Evolutionary conservation across 2,888 invertebrate genomes (phyloP).

Genomic region (Fabriciana adippe): DNA sequence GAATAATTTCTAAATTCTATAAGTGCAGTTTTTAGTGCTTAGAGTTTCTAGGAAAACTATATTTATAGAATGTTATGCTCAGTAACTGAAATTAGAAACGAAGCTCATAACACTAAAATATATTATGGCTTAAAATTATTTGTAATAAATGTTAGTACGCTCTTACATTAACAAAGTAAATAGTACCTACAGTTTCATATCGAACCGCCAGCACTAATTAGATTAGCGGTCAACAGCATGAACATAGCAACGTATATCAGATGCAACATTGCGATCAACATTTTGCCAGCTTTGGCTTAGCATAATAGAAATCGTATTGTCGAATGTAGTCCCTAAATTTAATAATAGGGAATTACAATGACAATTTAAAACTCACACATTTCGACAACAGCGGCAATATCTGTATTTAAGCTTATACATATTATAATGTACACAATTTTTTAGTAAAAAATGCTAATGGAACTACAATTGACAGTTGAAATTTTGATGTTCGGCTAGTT

Average conservation of each 20-base stretch:
- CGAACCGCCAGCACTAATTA: conserved; percentile 39
- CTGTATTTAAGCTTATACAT: not conserved
- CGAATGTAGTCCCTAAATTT: not conserved
- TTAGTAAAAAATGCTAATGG: too few species aligned
- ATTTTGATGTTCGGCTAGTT: too few species aligned
- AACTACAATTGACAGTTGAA: too few species aligned
- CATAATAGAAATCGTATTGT: not conserved
- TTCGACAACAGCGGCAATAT: not conserved
- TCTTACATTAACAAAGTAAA: conserved; percentile 6
- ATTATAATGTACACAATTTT: too few species aligned
- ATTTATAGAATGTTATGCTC: too few species aligned
- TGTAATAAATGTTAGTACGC: conserved; percentile 16
- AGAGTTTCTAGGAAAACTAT: too few species aligned
- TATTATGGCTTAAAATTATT: not conserved
- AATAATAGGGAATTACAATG: conserved; percentile 9
- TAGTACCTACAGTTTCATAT: conserved; percentile 32
- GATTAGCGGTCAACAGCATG: conserved; percentile 41
- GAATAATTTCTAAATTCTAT: too few species aligned
- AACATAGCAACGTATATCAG: conserved; percentile 20
- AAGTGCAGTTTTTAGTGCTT: too few species aligned
- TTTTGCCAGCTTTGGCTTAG: not conserved
- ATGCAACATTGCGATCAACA: conserved; percentile 10
- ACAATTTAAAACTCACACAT: conserved; percentile 3
- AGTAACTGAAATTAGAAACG: too few species aligned
- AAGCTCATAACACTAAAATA: too few species aligned